Base-by-base conservation (phyloP, 2,113 vertebrate species). In the Muntiacus reevesi region DNA sequence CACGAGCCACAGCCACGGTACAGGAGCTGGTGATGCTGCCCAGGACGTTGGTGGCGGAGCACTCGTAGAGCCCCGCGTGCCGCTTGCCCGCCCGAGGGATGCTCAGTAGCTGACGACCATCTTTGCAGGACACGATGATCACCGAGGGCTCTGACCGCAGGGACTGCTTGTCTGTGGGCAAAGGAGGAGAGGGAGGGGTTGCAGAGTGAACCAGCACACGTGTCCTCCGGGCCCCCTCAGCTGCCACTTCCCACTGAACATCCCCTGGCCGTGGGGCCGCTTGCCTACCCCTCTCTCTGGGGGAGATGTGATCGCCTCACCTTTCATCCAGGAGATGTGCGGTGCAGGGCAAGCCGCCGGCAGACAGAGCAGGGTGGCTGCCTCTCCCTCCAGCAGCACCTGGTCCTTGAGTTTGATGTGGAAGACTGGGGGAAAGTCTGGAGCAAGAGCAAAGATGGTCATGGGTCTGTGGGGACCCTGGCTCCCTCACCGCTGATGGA, bases 401-500 rank as follows among this genome's bases (percentile, higher is more conserved):
- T 99, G 99, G 98, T 99, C 99, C 99, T 99, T 99, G 98, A 99
- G 98, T 94, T 99, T 99, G 97, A 99, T 99, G 98, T 99, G 99
- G 98, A 99, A 99, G 94, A 99, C 98, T 3, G 99, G 99, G 93
- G 99, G 99, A 67, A 99, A 99, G 98, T 99, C 99, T 99, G 98
- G n/a, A 43, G 94, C 33, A 82, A 92, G 40, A 93, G 83, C 60
- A 79, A 59, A 60, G 86, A 74, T 25, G 82, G 93, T 71, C 78
- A 45, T 23, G 67, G 89, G 50, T 81, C 36, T 17, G 30, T 0
- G 0, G 59, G 87, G 76, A 36, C 85, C 54, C 79, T 19, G 15
- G 64, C 84, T 90, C 30, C 1, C 55, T 43, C 30, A 14, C 64
- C 0, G 3, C 25, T 10, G 27, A 87, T 13, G 23, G 36, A 40